Base-by-base conservation (phyloP, 2,797 vertebrate species). In the Mycteria americana region DNA sequence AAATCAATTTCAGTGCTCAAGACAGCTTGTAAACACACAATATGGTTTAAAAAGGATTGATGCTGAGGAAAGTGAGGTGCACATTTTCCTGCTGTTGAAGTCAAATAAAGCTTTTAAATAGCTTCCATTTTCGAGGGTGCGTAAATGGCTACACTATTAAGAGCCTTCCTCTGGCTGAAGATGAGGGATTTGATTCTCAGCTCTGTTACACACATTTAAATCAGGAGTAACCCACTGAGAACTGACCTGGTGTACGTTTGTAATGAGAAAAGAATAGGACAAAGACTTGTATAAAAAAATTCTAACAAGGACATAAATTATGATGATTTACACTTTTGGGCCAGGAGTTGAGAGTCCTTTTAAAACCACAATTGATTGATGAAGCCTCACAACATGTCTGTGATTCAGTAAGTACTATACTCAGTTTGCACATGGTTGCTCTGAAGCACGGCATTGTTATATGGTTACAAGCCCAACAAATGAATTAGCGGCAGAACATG, bases 11-110 rank as follows among this genome's bases (percentile, higher is more conserved):
- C 87, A 75, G 59, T 90, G n/a, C 85, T 87, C 67, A 70, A 95
- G 88, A 95, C 54, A 94, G 85, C 86, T 91, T 96, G 92, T 92
- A 96, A 97, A 96, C 64, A 96, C 80, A 92, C 64, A 82, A 89
- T 73, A 23, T 43, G 51, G 82, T 96, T 94, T 93, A 63, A 83
- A 92, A 97, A 80, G 87, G 69, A 92, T 45, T 92, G 93, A 84
- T 95, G 90, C 92, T 96, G 96, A 68, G 93, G 64, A 88, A 93
- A 94, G 64, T 18, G 65, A 92, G 56, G 79, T 88, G 77, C 68
- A 64, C 10, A 23, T 82, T 93, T 94, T 94, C 82, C 77, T 90
- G 84, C 94, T 96, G 70, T 46, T 88, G 60, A 85, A 93, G 75
- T 95, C 79, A 96, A 95, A 88, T 53, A 86, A 84, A 39, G 68